Evolutionary conservation across 2,888 invertebrate genomes (phyloP), one percentile per base, ranked within the genome.

Genomic region (Philereme transversata): DNA sequence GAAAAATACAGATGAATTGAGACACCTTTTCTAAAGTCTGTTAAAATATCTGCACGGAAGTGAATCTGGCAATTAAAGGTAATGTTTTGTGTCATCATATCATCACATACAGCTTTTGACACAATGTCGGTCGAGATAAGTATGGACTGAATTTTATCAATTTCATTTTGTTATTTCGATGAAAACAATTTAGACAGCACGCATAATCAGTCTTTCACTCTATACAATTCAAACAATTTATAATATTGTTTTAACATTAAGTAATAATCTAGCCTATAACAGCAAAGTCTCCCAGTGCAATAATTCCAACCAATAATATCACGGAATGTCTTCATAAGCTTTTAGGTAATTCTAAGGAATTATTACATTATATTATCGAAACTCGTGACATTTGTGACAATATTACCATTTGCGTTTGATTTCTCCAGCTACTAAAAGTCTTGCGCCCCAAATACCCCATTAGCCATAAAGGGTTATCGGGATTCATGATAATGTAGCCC

Each of bases 281-380:
- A 51, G 36, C 46, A 35, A 47, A 41, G 22, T 35, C 34, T 48
- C 47, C 57, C 9, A 57, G 48, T 48, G 54, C 52, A 64, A 64
- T 65, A 57, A 67, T 57, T 61, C 8, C 43, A 53, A 54, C 58
- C 53, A 62, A 64, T 64, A 65, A 61, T 64, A 47, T 49, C 57
- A 45, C 35, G 35, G 45, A 52, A 57, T 60, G 51, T 46, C 40
- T 41, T 9, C 49, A 51, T 57, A 6, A 62, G 60, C 67, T 57
- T 64, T 53, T 55, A 40, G 57, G 47, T 43, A 56, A 49, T 51
- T 60, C 57, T 33, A 38, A 48, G 53, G 57, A 57, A 57, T 59
- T 66, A 60, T 59, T 60, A 49, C 46, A 48, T 58, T 59, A 51
- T 57, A 47, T 51, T 52, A 60, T 55, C 52, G 59, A 8, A 6